These are phyloP conservation scores for Theretra japonica DNA, from an alignment of 2,888 invertebrate genomes.

Conservation along the genomic window DNA sequence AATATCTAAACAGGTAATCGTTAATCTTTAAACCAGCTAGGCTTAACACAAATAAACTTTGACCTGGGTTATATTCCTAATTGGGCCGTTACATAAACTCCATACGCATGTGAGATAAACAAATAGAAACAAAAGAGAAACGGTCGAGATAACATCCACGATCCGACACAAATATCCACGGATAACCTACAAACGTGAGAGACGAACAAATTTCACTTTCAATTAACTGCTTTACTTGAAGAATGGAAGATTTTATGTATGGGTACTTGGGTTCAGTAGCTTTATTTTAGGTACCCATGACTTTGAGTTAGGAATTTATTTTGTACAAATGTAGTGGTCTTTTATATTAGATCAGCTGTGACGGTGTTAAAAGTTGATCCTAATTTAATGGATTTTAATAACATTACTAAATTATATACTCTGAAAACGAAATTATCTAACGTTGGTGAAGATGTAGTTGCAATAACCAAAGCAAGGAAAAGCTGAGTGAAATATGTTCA, in stretches of 20 bases:
- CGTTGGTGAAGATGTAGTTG: too few relatives aligned
- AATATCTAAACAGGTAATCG: neutral
- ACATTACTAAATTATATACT: too few relatives aligned
- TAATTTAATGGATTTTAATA: too few relatives aligned
- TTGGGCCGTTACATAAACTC: slow-evolving; percentile 9
- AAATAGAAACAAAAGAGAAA: slow-evolving; percentile 26
- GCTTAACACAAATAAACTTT: neutral
- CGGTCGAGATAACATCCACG: slow-evolving; percentile 8
- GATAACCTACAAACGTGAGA: slow-evolving; percentile 24
- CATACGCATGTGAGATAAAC: neutral
- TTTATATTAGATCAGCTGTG: too few relatives aligned
- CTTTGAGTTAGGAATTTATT: neutral
- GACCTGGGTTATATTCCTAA: slow-evolving; percentile 2
- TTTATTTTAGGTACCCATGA: neutral
- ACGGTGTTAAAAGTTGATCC: too few relatives aligned
- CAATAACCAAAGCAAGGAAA: too few relatives aligned
- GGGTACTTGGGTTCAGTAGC: neutral
- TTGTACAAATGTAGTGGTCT: neutral
- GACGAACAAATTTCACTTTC: slow-evolving; percentile 28
- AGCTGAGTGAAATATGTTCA: too few relatives aligned
- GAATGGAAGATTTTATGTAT: neutral
- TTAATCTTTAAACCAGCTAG: neutral
- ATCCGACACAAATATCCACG: neutral
- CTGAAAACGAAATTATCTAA: too few relatives aligned
- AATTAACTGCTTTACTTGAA: slow-evolving; percentile 8